A percentile compares a stretch with the other conserved stretches of the same genome.
These are phyloP conservation scores for Sericinus montela DNA, from an alignment of 2,888 invertebrate genomes.

Conservation along the genomic window DNA sequence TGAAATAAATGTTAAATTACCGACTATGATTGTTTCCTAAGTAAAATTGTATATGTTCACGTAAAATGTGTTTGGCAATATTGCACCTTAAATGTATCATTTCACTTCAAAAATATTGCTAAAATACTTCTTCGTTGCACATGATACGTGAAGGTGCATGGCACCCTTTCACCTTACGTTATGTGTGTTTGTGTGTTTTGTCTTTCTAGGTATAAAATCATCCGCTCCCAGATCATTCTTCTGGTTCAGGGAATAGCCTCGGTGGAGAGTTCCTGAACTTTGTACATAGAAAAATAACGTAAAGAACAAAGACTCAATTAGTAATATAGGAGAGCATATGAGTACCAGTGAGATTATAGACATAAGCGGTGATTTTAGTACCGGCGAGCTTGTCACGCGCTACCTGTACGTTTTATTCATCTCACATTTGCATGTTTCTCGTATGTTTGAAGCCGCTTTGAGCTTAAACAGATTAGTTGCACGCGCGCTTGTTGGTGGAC, in stretches of 20 bases:
- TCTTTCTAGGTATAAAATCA: conserved; percentile 78
- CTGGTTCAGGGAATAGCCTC: conserved; percentile 78
- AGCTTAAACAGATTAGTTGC: conserved; percentile 13
- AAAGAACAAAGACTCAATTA: conserved; percentile 78
- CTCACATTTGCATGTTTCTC: conserved; percentile 49
- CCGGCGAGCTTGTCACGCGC: conserved; percentile 67
- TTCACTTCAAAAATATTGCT: not conserved
- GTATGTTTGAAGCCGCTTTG: conserved; percentile 21
- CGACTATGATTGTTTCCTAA: not conserved
- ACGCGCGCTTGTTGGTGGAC: conserved; percentile 14
- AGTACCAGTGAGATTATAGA: conserved; percentile 78
- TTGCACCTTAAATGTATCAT: conserved; percentile 7
- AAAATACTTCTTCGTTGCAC: conserved; percentile 6
- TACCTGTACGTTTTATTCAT: conserved; percentile 68
- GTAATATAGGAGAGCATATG: conserved; percentile 67
- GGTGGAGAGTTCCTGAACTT: conserved; percentile 67
- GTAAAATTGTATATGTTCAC: conserved; percentile 2
- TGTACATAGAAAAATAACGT: conserved; percentile 64
- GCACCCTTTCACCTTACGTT: conserved; percentile 51
- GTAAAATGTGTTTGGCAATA: conserved; percentile 4
- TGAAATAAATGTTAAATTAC: not conserved
- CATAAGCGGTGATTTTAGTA: conserved; percentile 75
- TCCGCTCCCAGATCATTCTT: conserved; percentile 78
- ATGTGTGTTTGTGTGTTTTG: conserved; percentile 69
- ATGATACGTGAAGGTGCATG: conserved; percentile 42